Percentiles rank a stretch among this genome's conserved stretches.
Conservation (phyloP, 2,113 vertebrate genomes). For the Crotalus tigris region DNA sequence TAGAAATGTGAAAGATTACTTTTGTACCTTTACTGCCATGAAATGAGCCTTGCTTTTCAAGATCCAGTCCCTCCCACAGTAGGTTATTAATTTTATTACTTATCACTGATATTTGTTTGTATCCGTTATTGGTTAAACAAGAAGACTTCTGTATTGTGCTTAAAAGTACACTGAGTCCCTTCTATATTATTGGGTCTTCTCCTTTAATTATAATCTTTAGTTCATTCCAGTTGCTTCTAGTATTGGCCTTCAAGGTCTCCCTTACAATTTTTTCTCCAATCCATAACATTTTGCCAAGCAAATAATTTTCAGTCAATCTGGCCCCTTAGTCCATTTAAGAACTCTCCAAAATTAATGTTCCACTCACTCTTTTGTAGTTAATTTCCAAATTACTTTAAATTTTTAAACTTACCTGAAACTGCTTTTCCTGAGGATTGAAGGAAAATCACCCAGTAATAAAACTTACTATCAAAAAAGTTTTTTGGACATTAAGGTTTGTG, state of each 20-base stretch:
- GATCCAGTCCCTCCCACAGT: slow-evolving; percentile 79
- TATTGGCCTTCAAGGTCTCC: not conserved
- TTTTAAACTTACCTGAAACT: not conserved
- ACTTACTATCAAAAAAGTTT: not conserved
- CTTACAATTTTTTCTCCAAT: not conserved
- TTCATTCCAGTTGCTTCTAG: not conserved
- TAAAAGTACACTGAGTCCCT: not conserved
- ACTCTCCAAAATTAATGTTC: not conserved
- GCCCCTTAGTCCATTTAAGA: not conserved
- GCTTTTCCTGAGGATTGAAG: not conserved
- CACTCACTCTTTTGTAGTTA: not conserved
- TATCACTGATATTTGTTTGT: not conserved
- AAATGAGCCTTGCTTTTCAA: slow-evolving; percentile 82
- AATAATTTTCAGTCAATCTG: not conserved
- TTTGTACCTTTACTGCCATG: slow-evolving; percentile 78
- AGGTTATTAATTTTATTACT: slow-evolving; percentile 49
- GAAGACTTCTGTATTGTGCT: not conserved
- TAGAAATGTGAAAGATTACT: slow-evolving; percentile 80
- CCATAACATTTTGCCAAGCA: not conserved
- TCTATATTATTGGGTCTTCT: not conserved
- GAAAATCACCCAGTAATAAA: not conserved
- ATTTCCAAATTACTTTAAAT: not conserved
- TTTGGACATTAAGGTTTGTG: not conserved
- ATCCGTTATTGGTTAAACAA: not conserved
- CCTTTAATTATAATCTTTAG: not conserved